phyloP scores from a whole-genome alignment of 2,113 vertebrate species.

The Eurystomus gularis region DNA sequence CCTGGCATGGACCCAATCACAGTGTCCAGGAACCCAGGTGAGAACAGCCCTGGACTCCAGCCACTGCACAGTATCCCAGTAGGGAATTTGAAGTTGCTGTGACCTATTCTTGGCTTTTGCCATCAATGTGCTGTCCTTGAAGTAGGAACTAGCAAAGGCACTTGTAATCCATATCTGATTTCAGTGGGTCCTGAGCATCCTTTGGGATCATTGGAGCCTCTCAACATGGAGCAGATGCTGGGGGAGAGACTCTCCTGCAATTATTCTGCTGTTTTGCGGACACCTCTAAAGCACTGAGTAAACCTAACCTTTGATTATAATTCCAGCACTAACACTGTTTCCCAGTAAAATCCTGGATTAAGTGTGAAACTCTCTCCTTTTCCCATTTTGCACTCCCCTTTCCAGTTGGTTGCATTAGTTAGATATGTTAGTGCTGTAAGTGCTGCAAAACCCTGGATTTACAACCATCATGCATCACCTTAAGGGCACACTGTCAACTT shows the following conservation, averaged over 20 bases:
- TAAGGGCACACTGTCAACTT: background rate
- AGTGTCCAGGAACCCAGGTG: background rate
- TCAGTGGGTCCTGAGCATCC: background rate
- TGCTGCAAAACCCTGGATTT: background rate
- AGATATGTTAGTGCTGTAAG: background rate
- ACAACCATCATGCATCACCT: background rate
- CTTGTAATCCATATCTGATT: background rate
- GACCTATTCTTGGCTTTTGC: background rate
- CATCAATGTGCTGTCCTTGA: background rate
- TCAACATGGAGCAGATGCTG: background rate
- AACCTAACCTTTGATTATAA: background rate
- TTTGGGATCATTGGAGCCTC: background rate
- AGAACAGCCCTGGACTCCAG: background rate
- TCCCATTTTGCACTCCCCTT: background rate
- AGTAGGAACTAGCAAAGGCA: background rate
- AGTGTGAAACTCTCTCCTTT: background rate
- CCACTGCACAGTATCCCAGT: fast-evolving
- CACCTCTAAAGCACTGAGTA: background rate
- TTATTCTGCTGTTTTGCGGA: background rate
- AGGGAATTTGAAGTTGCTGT: background rate
- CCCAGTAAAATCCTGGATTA: background rate
- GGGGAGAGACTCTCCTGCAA: background rate
- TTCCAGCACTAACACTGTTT: background rate
- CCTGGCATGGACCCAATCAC: fast-evolving
- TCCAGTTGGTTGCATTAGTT: background rate